These are phyloP conservation scores for Thaleichthys pacificus DNA, from an alignment of 2,797 vertebrate genomes.

Conservation along the genomic window DNA sequence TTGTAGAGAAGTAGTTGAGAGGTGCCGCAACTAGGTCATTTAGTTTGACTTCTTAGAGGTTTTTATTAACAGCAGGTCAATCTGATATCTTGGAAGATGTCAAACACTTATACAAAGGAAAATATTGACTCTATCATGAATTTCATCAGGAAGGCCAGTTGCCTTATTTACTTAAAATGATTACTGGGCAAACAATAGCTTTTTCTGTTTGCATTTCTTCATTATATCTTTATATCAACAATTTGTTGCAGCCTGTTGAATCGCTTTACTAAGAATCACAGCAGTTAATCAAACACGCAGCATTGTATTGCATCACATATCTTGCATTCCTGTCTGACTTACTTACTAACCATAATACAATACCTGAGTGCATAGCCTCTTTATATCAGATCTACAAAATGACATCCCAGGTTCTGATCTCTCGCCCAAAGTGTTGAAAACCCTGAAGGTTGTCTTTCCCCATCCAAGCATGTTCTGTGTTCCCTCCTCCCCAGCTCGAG, in stretches of 20 bases:
- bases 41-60: neutral
- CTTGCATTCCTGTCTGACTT: neutral
- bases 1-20: constrained; percentile 15
- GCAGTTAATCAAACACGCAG: neutral
- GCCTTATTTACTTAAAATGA: neutral
- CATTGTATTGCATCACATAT: neutral
- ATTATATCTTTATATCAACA: constrained; percentile 1
- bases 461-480: too few relatives aligned
- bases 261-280: neutral
- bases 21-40: neutral
- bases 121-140: neutral
- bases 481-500: constrained; percentile 80
- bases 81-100: neutral
- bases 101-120: neutral
- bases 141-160: neutral
- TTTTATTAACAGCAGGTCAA: neutral
- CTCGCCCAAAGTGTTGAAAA: neutral
- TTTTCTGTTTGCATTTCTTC: constrained; percentile 2
- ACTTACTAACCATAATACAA: neutral
- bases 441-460: neutral
- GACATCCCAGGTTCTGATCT: neutral
- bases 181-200: neutral
- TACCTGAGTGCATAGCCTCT: neutral
- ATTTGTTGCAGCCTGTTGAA: neutral
- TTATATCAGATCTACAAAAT: neutral